Base-by-base conservation (phyloP, 2,113 vertebrate species). In the Varanus salvator region DNA sequence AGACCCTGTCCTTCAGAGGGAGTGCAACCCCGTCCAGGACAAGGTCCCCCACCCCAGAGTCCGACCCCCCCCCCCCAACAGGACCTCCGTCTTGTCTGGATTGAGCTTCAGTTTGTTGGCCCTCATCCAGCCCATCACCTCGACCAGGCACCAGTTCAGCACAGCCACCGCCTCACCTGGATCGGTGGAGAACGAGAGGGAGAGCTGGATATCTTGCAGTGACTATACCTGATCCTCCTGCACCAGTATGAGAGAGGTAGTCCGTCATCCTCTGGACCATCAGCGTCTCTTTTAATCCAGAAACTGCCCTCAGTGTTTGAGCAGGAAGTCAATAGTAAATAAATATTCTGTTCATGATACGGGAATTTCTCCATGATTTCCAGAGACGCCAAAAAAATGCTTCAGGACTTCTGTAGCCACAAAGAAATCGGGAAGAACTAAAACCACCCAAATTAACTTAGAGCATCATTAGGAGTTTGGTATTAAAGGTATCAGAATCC, bases 401-500 rank as follows among this genome's bases (percentile, higher is more conserved):
- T 90, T 87, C 50, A 80, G 90, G 91, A 82, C 85, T 23, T 93
- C 66, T 84, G 89, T 93, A 74, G 68, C 91, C 89, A 74, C 87
- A 85, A 21, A 80, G 44, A n/a, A 48, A 14, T 31, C 38, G 64
- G 48, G 27, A 74, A 12, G 1, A 74, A 74, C 4, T 34, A 75
- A 15, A 75, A 34, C 72, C 14, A 75, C 14, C 8, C 1, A 75
- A 75, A 34, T 17, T 80, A 94, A 89, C 86, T 78, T 84, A 17
- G 31, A 86, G 85, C 89, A 23, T 91, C 87, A 0, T 0, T 91
- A 23, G 0, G 89, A 2, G 21, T 9, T 21, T 60, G 14, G 38
- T 27, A 93, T 93, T 92, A 94, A 86, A 68, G 85, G 90, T 93
- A 93, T 95, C 92, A 93, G 94, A 93, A 80, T 90, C 85, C 75